Base-by-base conservation (phyloP, 2,888 invertebrate species). In the Caradrina clavipalpis region DNA sequence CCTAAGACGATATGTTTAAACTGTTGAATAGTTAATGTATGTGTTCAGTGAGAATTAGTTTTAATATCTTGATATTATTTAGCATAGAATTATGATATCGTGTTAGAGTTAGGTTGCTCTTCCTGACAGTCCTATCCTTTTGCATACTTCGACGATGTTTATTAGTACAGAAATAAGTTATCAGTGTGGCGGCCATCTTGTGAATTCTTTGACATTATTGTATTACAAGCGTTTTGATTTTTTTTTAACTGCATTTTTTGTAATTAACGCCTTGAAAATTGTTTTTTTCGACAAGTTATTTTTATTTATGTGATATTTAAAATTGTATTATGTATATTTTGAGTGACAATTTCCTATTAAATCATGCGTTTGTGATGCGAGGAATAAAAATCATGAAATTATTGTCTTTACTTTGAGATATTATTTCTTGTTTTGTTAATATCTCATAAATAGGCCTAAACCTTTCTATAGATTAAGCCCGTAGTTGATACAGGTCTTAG, bases 41-140 rank as follows among this genome's bases (percentile, higher is more conserved):
- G 92, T 93, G 92, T 93, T 93, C 93, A 93, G 92, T 94, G 93
- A 93, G 93, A 92, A 89, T 89, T 92, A 91, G 90, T 90, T 90
- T 79, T 88, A 89, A 83, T 84, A 86, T 86, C 87, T 87, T 86
- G 91, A 92, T 93, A 92, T 93, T 93, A 90, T 90, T 93, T 91
- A 91, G 88, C 69, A 79, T 85, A 84, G 71, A 71, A 85, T 69
- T 76, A 85, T 73, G 69, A 64, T 88, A 89, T 86, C 82, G 78
- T 85, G 78, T 87, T 83, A 88, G 87, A 26, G 11, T 83, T 92
- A 90, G 84, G 84, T 91, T 89, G 88, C 84, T 90, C 86, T 88
- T 86, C 80, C 87, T 86, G 81, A 85, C 73, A 83, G 49, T 65
- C 64, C 64, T 78, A 61, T 60, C 74, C 69, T 66, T 62, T 62